phyloP scores from a whole-genome alignment of 2,797 vertebrate species.

The Serranus cabrilla region DNA sequence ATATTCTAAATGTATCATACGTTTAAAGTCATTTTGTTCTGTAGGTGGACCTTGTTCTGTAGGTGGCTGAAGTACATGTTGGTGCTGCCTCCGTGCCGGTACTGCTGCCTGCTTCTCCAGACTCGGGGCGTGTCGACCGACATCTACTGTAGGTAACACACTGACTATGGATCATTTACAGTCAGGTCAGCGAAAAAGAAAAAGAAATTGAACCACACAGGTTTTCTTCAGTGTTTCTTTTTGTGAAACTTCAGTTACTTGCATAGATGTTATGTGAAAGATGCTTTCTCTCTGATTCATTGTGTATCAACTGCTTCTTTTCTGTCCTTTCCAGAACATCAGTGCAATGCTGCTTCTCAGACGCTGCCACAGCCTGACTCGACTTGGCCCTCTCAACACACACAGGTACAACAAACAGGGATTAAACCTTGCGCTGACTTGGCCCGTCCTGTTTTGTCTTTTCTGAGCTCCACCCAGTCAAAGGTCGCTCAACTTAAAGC shows the following conservation, averaged over 20 bases:
- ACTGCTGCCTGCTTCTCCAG: no score
- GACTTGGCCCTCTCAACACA: conserved; percentile 49
- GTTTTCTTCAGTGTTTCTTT: background rate
- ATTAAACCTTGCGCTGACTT: background rate
- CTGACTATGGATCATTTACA: background rate
- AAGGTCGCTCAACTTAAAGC: conserved; percentile 6
- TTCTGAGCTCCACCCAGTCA: conserved; percentile 14
- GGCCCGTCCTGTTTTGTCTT: background rate
- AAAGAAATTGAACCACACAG: background rate
- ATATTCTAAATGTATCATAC: no score
- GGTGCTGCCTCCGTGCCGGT: no score
- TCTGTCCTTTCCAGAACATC: conserved; percentile 53
- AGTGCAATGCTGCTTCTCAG: conserved; percentile 84
- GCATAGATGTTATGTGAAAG: background rate
- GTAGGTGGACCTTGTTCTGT: no score
- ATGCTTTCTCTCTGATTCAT: background rate
- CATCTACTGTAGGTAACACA: no score
- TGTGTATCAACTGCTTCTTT: background rate
- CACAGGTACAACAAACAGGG: conserved; percentile 67
- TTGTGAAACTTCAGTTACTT: background rate
- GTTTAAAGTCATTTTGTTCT: no score
- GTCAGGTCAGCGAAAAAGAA: background rate
- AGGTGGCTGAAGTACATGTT: no score
- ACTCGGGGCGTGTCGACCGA: no score
- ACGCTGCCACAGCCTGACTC: conserved; percentile 72